A percentile compares a stretch with the other conserved stretches of the same genome.
phyloP scores from a whole-genome alignment of 2,797 vertebrate genomes.

The Oreochromis mossambicus region DNA sequence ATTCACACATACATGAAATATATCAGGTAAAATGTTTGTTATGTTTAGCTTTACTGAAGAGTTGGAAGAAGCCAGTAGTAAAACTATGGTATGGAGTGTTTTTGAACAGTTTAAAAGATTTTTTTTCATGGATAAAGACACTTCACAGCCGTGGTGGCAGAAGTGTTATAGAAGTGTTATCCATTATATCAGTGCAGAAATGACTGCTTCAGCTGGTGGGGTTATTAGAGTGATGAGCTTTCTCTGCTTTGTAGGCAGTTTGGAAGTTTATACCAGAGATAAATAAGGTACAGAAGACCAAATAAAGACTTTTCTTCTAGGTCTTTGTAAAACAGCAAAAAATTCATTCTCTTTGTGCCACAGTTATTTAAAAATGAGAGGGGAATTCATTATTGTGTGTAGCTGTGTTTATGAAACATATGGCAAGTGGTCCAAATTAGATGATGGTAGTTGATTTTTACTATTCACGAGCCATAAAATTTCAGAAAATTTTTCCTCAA shows the following conservation, averaged over 20 bases:
- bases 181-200: background rate
- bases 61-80: background rate
- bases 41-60: background rate
- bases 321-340: background rate
- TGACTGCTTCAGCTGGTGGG: background rate
- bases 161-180: background rate
- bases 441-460: background rate
- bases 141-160: background rate
- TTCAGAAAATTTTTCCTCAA: background rate
- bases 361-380: background rate
- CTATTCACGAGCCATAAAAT: background rate
- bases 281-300: background rate
- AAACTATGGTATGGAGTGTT: background rate
- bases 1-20: background rate
- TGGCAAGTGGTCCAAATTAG: background rate
- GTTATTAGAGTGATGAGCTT: background rate
- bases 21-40: background rate
- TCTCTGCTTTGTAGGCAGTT: background rate
- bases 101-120: background rate
- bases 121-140: background rate
- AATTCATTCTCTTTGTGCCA: background rate
- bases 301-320: background rate
- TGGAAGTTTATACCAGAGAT: background rate
- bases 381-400: background rate
- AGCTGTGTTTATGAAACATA: background rate